Evolutionary conservation across 2,888 invertebrate genomes (phyloP), one percentile per base, ranked within the genome.

Genomic region (Drosophila paranaensis): DNA sequence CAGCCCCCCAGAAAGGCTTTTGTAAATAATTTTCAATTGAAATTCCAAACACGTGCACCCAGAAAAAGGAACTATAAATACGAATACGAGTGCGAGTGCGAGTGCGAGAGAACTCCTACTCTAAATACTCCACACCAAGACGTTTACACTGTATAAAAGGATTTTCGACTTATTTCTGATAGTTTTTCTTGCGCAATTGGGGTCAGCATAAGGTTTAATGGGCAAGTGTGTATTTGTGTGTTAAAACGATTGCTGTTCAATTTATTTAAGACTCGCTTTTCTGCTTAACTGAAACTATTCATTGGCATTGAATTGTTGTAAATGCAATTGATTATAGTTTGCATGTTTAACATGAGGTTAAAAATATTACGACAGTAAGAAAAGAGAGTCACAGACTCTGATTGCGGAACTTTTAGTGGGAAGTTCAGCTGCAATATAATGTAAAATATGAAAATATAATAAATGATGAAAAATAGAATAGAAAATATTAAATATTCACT

Each of bases 11-110:
- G 43, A 20, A 33, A 39, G 43, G 37, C 79, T 55, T 63, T 70
- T 77, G 68, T 71, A 74, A 74, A 74, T 71, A 74, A 70, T 79
- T 66, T 37, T 66, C 66, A 54, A 75, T 77, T 71, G 79, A 66
- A 71, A 79, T 79, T 66, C 75, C 14, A 63, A 57, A 66, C 77
- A 77, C 77, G 77, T 77, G 79, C 76, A 51, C 10, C 58, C 48
- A 48, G 43, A 62, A 65, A 27, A 27, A 33, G 54, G 40, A 63
- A 72, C 77, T 77, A 72, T 72, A 77, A 74, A 71, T 63, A 45
- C 77, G 53, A 57, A 53, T 65, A n/a, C 30, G 51, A 56, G 53
- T 39, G 35, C 6, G 27, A 56, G 53, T 39, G 35, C 6, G 27
- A 14, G 27, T 27, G 14, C 8, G 25, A 43, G 27, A 27, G 35